Conservation (phyloP, 2,888 invertebrate species). For the Cyclophora albipunctata region DNA sequence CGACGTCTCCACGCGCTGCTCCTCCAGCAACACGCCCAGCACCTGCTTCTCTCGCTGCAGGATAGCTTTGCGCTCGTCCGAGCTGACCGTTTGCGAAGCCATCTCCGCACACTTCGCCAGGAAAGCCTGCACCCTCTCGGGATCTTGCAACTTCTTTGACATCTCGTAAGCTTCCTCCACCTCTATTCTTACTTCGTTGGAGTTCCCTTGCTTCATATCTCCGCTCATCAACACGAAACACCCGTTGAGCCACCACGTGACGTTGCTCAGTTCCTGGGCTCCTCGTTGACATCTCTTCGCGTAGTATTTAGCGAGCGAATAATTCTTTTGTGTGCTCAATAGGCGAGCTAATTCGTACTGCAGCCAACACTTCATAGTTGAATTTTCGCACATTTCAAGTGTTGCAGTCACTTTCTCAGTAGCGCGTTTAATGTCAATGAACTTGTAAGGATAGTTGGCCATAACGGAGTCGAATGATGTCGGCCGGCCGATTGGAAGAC, state of each 20-base stretch:
- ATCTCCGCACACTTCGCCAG: slow-evolving; percentile 56
- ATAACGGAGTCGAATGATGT: slow-evolving; percentile 66
- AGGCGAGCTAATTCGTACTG: slow-evolving; percentile 63
- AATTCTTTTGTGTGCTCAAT: slow-evolving; percentile 59
- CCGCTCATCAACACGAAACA: slow-evolving; percentile 62
- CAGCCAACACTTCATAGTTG: slow-evolving; percentile 65
- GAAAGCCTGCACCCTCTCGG: slow-evolving; percentile 58
- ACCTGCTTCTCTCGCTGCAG: slow-evolving; percentile 51
- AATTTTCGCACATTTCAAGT: slow-evolving; percentile 65
- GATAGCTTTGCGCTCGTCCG: slow-evolving; percentile 58
- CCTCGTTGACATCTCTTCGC: slow-evolving; percentile 63
- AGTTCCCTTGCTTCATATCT: slow-evolving; percentile 66
- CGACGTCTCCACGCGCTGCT: slow-evolving; percentile 43
- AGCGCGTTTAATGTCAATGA: slow-evolving; percentile 55
- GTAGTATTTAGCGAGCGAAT: slow-evolving; percentile 61
- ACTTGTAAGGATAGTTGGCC: slow-evolving; percentile 63
- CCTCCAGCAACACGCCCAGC: slow-evolving; percentile 46
- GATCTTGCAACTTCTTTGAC: slow-evolving; percentile 55
- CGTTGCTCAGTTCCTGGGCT: slow-evolving; percentile 49
- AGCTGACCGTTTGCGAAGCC: slow-evolving; percentile 43
- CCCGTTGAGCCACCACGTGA: slow-evolving; percentile 65
- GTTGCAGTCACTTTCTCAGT: slow-evolving; percentile 45
- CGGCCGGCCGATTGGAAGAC: slow-evolving; percentile 55
- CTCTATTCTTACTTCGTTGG: slow-evolving; percentile 59
- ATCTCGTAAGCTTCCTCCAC: slow-evolving; percentile 62